Evolutionary conservation across 92 coral and sea anemone species (phyloP).

Genomic region (Porites rus): DNA sequence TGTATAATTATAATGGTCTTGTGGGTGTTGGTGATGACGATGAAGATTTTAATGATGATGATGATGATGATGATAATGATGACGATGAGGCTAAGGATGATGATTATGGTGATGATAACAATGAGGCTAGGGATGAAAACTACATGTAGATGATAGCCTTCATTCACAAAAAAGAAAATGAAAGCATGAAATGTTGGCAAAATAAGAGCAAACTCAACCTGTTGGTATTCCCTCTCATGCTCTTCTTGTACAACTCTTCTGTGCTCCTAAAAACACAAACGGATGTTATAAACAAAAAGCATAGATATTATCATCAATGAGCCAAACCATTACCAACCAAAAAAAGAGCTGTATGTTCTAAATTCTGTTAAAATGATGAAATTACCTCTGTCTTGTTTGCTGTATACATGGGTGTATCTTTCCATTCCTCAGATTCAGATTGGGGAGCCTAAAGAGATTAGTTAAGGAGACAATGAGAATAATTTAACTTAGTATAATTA

Average conservation of each 20-base stretch:
- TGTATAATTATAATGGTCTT: no score
- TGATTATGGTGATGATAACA: neutral
- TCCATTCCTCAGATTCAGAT: slow-evolving; percentile 68
- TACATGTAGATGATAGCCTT: no score
- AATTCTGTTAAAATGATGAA: neutral
- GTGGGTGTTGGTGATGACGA: no score
- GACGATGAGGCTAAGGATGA: no score
- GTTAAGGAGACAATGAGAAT: neutral
- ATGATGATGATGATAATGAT: no score
- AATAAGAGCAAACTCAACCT: slow-evolving; percentile 37
- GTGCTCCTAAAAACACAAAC: slow-evolving; percentile 70
- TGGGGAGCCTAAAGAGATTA: slow-evolving; percentile 69
- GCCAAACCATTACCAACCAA: no score
- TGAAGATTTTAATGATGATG: no score
- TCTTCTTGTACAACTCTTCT: slow-evolving; percentile 96
- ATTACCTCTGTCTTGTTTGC: slow-evolving; percentile 85
- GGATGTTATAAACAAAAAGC: no score
- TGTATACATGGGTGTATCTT: slow-evolving; percentile 82
- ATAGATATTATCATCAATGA: neutral
- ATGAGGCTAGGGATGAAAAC: no score
- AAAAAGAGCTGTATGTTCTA: neutral
- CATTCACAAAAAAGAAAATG: no score
- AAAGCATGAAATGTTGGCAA: neutral
- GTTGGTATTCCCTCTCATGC: slow-evolving; percentile 96
- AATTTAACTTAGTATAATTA: no score